Percentiles rank a stretch among this genome's conserved stretches.
phyloP scores from a whole-genome alignment of 1,140 invertebrate species.

The Drosophila eugracilis region DNA sequence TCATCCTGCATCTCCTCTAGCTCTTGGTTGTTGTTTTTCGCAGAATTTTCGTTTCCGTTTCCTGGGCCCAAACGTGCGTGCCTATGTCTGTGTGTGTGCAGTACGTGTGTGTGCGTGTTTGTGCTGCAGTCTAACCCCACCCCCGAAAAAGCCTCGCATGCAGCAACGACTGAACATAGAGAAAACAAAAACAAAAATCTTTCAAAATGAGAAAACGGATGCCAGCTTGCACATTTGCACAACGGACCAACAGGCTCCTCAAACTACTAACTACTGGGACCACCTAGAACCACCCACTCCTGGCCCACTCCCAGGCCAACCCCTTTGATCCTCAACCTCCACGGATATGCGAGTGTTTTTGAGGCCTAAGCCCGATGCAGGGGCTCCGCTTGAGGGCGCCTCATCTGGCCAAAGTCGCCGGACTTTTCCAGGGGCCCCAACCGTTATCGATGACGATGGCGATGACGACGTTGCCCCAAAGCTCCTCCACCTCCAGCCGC shows the following conservation, averaged over 20 bases:
- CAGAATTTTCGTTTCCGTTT: constrained; percentile 83
- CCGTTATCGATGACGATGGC: constrained; percentile 75
- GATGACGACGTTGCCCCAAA: constrained; percentile 60
- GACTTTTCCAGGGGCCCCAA: constrained; percentile 42
- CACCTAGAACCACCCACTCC: constrained; percentile 17
- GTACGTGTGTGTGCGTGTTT: constrained; percentile 25
- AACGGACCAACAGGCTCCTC: constrained; percentile 52
- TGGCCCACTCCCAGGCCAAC: not conserved
- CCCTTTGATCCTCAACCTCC: constrained; percentile 1
- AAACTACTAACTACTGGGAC: constrained; percentile 12
- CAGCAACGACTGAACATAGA: constrained; percentile 62
- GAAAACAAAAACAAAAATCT: constrained; percentile 79
- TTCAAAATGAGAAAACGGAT: constrained; percentile 77
- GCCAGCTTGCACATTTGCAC: constrained; percentile 82
- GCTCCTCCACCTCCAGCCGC: constrained; percentile 21
- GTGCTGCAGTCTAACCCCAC: constrained; percentile 13
- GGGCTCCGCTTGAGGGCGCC: constrained; percentile 52
- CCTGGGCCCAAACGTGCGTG: constrained; percentile 77
- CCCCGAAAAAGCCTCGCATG: constrained; percentile 20
- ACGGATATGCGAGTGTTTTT: constrained; percentile 3
- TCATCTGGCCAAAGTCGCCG: constrained; percentile 68
- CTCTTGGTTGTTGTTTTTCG: constrained; percentile 72
- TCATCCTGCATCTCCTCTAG: constrained; percentile 52
- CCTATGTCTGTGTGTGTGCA: constrained; percentile 14
- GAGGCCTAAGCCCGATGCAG: constrained; percentile 58